Evolutionary conservation across 2,797 vertebrate species (phyloP), one percentile per base, ranked within the genome.

Genomic region (Xiphophorus birchmanni): DNA sequence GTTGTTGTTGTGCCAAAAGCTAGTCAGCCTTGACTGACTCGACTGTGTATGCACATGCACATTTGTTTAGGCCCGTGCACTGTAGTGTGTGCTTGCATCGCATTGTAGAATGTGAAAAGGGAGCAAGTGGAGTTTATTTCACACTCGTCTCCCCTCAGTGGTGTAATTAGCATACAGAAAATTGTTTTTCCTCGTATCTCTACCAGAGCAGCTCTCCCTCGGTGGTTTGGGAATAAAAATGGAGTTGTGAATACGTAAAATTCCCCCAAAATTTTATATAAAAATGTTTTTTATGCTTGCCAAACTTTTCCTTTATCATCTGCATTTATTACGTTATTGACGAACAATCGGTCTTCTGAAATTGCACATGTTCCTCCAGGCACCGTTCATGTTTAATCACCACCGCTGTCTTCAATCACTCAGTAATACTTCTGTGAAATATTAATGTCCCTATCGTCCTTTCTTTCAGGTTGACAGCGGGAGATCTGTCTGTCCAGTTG

Each of bases 401-500:
- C 44, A 45, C 44, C 26, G 6, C 69, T 72, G 11, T 47, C 26
- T 72, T 26, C 42, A 29, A 29, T 91, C 86, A 78, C 76, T 75
- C 67, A 79, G 69, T 80, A 83, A 86, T 87, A 73, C 3, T 76
- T 48, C 23, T 3, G 4, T 87, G 37, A 89, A 89, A 91, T 85
- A 86, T 93, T 88, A 78, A 89, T 75, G 77, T 47, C 26, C 0
- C 37, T 83, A 67, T 91, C 76, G 0, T 72, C 87, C 76, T 79
- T 21, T 56, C 52, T 85, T 80, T 76, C 93, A 99, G 98, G 95
- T 96, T 99, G 90, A 95, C 95, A 4, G 92, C 87, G 26, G 97
- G 96, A 35, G 96, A 97, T 82, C 95, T 97, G 17, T 87, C 95
- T 75, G 89, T 99, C 85, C 95, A 96, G 88, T 95, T 98, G 89